These are phyloP conservation scores for Agrotis ipsilon DNA, from an alignment of 2,888 invertebrate species.

Conservation along the genomic window DNA sequence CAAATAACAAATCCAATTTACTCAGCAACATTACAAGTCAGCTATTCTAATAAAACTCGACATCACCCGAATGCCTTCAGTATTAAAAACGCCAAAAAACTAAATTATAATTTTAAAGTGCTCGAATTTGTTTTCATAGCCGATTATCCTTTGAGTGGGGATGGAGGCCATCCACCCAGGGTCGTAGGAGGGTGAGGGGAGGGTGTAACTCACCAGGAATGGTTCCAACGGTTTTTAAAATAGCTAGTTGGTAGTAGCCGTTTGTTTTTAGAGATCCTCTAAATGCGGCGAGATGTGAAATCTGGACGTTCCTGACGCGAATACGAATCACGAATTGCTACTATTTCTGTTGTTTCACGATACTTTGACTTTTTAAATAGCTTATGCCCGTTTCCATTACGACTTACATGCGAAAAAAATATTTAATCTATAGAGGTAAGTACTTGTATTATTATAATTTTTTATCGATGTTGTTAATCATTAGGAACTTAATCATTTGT, in stretches of 20 bases:
- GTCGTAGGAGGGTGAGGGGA: not conserved
- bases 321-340: conserved; percentile 35
- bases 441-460: no score
- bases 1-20: conserved; percentile 9
- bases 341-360: conserved; percentile 13
- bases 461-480: no score
- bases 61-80: conserved; percentile 13
- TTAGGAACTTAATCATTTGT: no score
- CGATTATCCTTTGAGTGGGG: conserved; percentile 66
- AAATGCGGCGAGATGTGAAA: conserved; percentile 42
- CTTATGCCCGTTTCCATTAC: no score
- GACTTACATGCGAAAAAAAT: no score
- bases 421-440: no score
- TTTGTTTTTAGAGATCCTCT: conserved; percentile 65
- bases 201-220: conserved; percentile 44
- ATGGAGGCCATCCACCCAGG: conserved; percentile 16
- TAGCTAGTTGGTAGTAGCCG: conserved; percentile 51
- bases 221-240: conserved; percentile 59
- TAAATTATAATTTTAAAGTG: conserved; percentile 60
- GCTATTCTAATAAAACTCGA: not conserved
- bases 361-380: not conserved
- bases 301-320: conserved; percentile 38
- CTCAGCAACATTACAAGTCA: not conserved
- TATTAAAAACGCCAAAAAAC: conserved; percentile 33
- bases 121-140: conserved; percentile 64